Evolutionary conservation across 30 jellyfish, hydroid and myxozoan species (phyloP), one percentile per base, ranked within the genome.

Genomic region (Hydra vulgaris): DNA sequence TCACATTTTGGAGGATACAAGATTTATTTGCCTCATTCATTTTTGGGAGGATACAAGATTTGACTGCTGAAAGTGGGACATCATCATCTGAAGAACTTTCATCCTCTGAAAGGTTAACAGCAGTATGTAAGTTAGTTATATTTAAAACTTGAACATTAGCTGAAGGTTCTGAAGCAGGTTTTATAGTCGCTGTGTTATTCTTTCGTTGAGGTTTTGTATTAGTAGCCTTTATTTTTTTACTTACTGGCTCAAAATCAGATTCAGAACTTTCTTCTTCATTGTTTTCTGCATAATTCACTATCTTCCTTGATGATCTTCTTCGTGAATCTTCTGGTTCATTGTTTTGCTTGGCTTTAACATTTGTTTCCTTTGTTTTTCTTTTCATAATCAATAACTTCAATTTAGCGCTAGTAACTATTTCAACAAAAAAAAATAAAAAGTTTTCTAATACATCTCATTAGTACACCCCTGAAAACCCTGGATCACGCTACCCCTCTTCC

Each of bases 91-190:
- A 23, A 23, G 85, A 78, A 56, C 82, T 78, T 21, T 53, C 85
- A 55, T 78, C 85, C 8, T 78, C 85, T 20, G 85, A 78, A 20
- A 78, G 54, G n/a, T 78, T 78, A 53, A 80, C 79, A 40, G 8
- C 5, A 3, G 12, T 12, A 40, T 12, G 5, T 40, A 40, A 40
- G 61, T 40, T 40, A 40, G 12, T 40, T 5, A 40, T 40, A 12
- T 40, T 40, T 40, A 12, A 40, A 40, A 12, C 12, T 40, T 40
- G 61, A 40, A 40, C 5, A 40, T 40, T 12, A 3, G 5, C 12
- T 40, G 61, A 40, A 3, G 12, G 5, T 40, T 40, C 61, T 12
- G 61, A 3, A 40, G 12, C 5, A 40, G 61, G 61, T 40, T 40
- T 40, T 3, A 40, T 12, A 40, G 12, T 40, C 5, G 61, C 12